Evolutionary conservation across 2,113 vertebrate genomes (phyloP).

Genomic region (Brienomyrus brachyistius): DNA sequence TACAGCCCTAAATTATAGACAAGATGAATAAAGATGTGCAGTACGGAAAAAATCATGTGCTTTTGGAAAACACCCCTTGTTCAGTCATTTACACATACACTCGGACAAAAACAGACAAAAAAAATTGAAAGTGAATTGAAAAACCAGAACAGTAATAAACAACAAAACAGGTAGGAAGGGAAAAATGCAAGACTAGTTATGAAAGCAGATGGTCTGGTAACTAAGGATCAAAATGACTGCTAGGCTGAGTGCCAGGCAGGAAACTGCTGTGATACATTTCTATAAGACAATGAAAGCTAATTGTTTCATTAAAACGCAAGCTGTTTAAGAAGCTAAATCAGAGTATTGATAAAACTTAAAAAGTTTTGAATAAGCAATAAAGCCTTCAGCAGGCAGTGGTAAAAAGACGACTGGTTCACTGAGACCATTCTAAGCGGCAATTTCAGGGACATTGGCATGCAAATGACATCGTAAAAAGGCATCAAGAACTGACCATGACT

Average conservation of each 20-base stretch:
- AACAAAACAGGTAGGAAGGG: not conserved
- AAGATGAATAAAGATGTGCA: not conserved
- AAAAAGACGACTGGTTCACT: not conserved
- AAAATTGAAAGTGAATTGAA: not conserved
- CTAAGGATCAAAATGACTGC: not conserved
- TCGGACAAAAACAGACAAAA: not conserved
- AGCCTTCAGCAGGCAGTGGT: not conserved
- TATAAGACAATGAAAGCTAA: not conserved
- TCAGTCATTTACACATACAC: not conserved
- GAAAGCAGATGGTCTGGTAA: not conserved
- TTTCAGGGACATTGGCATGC: not conserved
- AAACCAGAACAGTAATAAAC: not conserved
- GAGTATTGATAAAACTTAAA: not conserved
- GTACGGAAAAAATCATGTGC: not conserved
- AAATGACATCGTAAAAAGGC: not conserved
- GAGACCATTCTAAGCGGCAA: not conserved
- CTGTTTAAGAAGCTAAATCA: not conserved
- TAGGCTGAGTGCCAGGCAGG: not conserved
- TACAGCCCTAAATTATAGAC: not conserved
- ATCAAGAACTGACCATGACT: not conserved
- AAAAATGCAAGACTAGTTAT: not conserved
- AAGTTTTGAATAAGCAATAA: not conserved
- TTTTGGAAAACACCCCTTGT: not conserved
- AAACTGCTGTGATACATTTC: not conserved
- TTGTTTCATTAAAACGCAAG: slow-evolving; percentile 1